phyloP scores from a whole-genome alignment of 1,140 invertebrate genomes.

The Rhopalosiphum maidis region DNA sequence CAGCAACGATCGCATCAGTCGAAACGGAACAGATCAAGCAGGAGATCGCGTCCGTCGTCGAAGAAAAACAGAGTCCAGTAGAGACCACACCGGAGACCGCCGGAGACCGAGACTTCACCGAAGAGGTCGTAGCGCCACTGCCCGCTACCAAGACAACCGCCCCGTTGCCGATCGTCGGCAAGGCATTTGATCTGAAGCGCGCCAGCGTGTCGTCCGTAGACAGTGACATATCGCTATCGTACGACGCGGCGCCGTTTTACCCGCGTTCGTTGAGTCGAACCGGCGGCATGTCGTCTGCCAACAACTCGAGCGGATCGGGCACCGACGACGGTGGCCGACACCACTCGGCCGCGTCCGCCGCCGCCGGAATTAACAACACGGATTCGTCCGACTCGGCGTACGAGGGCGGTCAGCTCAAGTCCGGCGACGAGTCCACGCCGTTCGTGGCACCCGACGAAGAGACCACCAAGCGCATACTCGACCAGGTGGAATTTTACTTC shows the following conservation, averaged over 20 bases:
- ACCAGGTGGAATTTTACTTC: slow-evolving; percentile 92
- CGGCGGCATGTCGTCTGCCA: slow-evolving; percentile 50
- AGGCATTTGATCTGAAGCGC: slow-evolving; percentile 67
- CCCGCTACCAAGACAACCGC: slow-evolving; percentile 59
- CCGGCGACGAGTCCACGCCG: slow-evolving; percentile 61
- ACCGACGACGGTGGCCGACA: slow-evolving; percentile 63
- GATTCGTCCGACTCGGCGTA: slow-evolving; percentile 49
- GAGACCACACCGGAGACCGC: background rate
- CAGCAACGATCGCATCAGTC: slow-evolving; percentile 2
- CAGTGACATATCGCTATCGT: slow-evolving; percentile 69
- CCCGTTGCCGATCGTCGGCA: slow-evolving; percentile 64
- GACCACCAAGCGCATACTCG: slow-evolving; percentile 76
- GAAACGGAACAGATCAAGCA: slow-evolving; percentile 25
- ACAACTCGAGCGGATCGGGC: slow-evolving; percentile 67
- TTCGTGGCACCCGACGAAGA: slow-evolving; percentile 72
- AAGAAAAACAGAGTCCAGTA: background rate
- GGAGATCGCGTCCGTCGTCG: slow-evolving; percentile 25
- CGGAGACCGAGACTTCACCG: background rate
- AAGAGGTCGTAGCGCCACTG: background rate
- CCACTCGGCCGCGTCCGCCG: background rate
- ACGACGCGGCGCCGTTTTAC: slow-evolving; percentile 63
- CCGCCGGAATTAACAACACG: background rate
- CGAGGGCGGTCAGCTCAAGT: slow-evolving; percentile 55
- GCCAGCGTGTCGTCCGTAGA: slow-evolving; percentile 72
- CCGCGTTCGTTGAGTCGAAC: slow-evolving; percentile 62